Evolutionary conservation across 1,140 invertebrate species (phyloP).

Genomic region (Sitophilus oryzae): DNA sequence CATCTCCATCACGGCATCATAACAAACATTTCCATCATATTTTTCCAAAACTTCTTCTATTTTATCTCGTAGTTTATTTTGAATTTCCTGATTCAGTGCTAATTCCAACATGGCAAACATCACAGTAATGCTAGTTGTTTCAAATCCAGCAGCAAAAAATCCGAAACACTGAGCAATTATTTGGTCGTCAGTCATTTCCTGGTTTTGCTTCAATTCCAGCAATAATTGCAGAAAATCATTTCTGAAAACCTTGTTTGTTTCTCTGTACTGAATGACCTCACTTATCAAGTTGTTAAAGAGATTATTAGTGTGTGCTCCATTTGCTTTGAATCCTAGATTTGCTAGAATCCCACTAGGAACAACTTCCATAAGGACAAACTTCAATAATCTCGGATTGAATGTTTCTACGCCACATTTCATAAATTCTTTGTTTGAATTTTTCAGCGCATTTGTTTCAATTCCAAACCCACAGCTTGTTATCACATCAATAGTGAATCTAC

Average conservation of each 20-base stretch:
- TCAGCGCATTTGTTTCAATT: constrained; percentile 49
- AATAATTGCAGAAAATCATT: constrained; percentile 52
- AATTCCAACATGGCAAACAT: constrained; percentile 50
- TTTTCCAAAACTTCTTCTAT: constrained; percentile 44
- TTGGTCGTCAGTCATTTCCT: constrained; percentile 15
- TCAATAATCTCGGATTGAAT: not conserved
- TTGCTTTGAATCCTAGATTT: not conserved
- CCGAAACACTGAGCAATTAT: constrained; percentile 49
- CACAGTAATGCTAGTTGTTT: constrained; percentile 55
- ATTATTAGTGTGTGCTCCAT: not conserved
- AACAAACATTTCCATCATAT: constrained; percentile 45
- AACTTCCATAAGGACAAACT: not conserved
- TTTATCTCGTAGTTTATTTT: constrained; percentile 50
- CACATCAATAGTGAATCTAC: constrained; percentile 51
- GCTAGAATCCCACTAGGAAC: not conserved
- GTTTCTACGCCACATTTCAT: constrained; percentile 39
- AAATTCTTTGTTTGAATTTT: constrained; percentile 45
- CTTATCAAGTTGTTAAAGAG: constrained; percentile 46
- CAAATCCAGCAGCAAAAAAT: constrained; percentile 56
- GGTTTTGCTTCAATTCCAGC: constrained; percentile 31
- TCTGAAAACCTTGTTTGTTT: constrained; percentile 42
- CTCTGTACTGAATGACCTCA: constrained; percentile 45
- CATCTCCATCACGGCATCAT: constrained; percentile 47
- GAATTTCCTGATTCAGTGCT: constrained; percentile 50
- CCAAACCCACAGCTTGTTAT: constrained; percentile 56